phyloP scores from a whole-genome alignment of 2,888 invertebrate genomes.

The Mechanitis mazaeus region DNA sequence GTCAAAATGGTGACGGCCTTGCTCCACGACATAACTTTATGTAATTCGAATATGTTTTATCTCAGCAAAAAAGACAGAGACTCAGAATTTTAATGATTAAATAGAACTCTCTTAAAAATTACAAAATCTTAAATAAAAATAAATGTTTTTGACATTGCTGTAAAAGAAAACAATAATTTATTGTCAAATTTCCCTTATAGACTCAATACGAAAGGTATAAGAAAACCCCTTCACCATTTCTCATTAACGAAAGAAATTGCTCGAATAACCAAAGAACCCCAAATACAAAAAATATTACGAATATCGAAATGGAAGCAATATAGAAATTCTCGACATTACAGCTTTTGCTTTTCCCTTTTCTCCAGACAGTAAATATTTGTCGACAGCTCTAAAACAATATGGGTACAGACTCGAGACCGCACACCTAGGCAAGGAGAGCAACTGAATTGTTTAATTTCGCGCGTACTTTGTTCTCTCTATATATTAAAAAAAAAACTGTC shows the following conservation, averaged over 20 bases:
- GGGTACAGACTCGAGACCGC: neutral
- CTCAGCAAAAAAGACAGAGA: too few species aligned
- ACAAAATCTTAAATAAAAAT: too few species aligned
- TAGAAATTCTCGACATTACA: conserved; percentile 27
- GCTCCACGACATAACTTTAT: too few species aligned
- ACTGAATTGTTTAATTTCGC: neutral
- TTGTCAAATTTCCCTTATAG: neutral
- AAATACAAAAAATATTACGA: conserved; percentile 22
- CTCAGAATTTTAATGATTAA: too few species aligned
- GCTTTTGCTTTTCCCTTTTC: conserved; percentile 14
- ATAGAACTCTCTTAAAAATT: too few species aligned
- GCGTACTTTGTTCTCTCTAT: too few species aligned
- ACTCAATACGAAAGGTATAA: neutral
- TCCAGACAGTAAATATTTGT: conserved; percentile 31
- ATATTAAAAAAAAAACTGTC: too few species aligned
- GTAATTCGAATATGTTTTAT: too few species aligned
- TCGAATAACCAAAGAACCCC: conserved; percentile 19
- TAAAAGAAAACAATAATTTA: too few species aligned
- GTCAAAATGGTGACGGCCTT: too few species aligned
- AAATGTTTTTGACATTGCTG: too few species aligned
- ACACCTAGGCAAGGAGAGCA: neutral
- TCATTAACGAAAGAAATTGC: conserved; percentile 11
- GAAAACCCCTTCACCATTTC: conserved; percentile 9
- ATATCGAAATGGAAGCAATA: conserved; percentile 29
- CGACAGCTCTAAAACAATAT: conserved; percentile 20